Conservation (phyloP, 2,888 invertebrate species). For the Barypeithes pellucidus region DNA sequence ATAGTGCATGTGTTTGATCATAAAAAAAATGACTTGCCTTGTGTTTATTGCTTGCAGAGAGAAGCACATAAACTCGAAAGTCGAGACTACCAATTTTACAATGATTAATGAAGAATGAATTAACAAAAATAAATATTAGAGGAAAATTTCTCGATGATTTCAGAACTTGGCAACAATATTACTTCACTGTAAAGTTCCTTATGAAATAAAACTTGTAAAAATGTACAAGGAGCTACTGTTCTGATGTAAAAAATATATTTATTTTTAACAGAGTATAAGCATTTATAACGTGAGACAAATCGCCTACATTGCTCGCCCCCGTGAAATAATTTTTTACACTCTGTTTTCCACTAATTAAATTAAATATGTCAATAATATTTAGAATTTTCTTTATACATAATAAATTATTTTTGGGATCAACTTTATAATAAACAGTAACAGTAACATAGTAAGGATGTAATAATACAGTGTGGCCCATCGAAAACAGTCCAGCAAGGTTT, state of each 20-base stretch:
- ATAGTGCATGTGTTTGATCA: no score
- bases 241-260: constrained; percentile 26
- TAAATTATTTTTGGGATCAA: neutral
- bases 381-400: neutral
- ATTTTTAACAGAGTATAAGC: constrained; percentile 37
- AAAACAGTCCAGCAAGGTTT: no score
- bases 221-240: neutral
- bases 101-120: no score
- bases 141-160: neutral
- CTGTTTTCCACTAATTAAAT: neutral
- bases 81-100: no score
- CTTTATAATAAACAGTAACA: no score
- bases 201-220: constrained; percentile 18
- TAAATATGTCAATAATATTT: neutral
- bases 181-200: neutral
- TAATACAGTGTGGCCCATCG: no score
- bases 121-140: neutral
- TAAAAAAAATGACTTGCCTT: no score
- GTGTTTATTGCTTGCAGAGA: no score
- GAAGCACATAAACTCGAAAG: no score
- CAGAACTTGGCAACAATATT: neutral
- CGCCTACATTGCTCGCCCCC: constrained; percentile 23
- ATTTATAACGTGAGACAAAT: constrained; percentile 31
- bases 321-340: constrained; percentile 1
- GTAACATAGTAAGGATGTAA: no score